Evolutionary conservation across 2,888 invertebrate genomes (phyloP).

Genomic region (Chrysolina americana): DNA sequence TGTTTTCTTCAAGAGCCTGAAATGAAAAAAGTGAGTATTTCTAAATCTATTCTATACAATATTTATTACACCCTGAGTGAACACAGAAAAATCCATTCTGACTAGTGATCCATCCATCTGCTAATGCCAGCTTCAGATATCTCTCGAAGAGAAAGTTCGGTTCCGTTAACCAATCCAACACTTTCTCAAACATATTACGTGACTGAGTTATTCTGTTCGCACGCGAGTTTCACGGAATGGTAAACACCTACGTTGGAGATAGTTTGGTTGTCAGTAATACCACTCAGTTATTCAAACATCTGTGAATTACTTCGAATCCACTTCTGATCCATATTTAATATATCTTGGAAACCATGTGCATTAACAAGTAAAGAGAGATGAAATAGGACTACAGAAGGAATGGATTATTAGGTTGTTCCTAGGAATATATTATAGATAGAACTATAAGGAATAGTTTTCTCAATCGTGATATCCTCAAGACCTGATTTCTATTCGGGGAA

Average conservation of each 20-base stretch:
- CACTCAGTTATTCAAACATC: background rate
- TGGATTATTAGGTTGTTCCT: background rate
- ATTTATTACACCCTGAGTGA: too few relatives aligned
- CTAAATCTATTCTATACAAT: too few relatives aligned
- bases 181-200: background rate
- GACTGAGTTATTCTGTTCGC: background rate
- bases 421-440: background rate
- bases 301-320: background rate
- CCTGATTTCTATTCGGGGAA: too few relatives aligned
- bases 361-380: background rate
- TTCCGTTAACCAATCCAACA: background rate
- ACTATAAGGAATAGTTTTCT: background rate
- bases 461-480: too few relatives aligned
- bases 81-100: too few relatives aligned
- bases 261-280: slow-evolving; percentile 1
- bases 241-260: background rate
- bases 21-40: too few relatives aligned
- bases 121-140: too few relatives aligned
- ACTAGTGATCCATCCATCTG: too few relatives aligned
- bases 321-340: background rate
- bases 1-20: too few relatives aligned
- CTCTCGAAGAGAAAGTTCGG: too few relatives aligned
- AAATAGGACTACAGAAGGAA: background rate
- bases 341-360: background rate
- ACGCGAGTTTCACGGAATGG: background rate